Evolutionary conservation across 2,888 invertebrate species (phyloP), one percentile per base, ranked within the genome.

Genomic region (Athalia rosae): DNA sequence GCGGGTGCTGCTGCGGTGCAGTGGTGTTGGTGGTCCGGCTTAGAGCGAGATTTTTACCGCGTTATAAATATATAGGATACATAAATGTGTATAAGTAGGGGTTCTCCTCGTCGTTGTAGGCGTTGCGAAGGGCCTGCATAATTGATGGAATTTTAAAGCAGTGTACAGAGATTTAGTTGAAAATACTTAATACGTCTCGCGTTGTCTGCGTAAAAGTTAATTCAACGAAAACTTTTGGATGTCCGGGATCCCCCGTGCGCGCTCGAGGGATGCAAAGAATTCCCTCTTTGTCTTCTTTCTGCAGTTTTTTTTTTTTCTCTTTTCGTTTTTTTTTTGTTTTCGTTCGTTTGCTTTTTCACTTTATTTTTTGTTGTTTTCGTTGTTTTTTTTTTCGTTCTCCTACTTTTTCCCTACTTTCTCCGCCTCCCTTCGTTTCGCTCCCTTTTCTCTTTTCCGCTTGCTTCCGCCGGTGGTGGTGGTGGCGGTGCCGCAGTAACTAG

Each of bases 251-350:
- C 7, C 7, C 56, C 45, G 28, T 28, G 28, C 41, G 63, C 53
- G 71, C 64, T 48, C 41, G 48, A 67, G 43, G 61, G 78, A 62
- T 63, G 78, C 47, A 69, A 56, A 62, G 62, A 47, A 76, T 63
- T 63, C 47, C 0, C 64, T 47, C 64, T 7, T n/a, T 58, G 5
- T 64, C 15, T 4, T 64, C 43, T 28, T 28, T 28, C 28, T 28
- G 28, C 28, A n/a, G n/a, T 28, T 28, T 28, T 28, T 28, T 28
- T 28, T 2, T 28, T 28, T 28, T 28, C 28, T 1, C 0, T 28
- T n/a, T n/a, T n/a, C n/a, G n/a, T n/a, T n/a, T n/a, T n/a, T n/a
- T n/a, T n/a, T n/a, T 28, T 28, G n/a, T n/a, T n/a, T n/a, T n/a
- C n/a, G n/a, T n/a, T n/a, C n/a, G n/a, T n/a, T n/a, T n/a, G n/a